These are phyloP conservation scores for Ibycter americanus DNA, from an alignment of 2,797 vertebrate species.

Conservation along the genomic window DNA sequence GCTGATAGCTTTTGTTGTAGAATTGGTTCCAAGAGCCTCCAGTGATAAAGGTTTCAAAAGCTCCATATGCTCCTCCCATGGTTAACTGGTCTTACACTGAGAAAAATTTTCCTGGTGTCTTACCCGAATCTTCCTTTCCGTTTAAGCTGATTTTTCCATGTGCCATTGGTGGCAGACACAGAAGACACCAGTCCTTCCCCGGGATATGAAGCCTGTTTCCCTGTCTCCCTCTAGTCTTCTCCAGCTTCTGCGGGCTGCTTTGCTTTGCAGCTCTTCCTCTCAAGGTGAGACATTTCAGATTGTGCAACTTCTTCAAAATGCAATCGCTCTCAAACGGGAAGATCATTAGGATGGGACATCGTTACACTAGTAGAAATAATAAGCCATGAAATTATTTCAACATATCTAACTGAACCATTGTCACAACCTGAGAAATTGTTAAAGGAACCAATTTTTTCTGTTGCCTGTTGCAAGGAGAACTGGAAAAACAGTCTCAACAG, in stretches of 20 bases:
- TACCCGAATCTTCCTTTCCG: neutral
- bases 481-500: neutral
- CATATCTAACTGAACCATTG: neutral
- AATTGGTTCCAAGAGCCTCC: neutral
- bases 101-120: neutral
- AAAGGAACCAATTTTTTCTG: neutral
- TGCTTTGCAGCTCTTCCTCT: neutral
- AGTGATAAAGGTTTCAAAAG: neutral
- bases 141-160: neutral
- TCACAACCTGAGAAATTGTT: neutral
- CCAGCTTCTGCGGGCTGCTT: neutral
- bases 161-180: neutral
- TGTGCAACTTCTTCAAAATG: neutral
- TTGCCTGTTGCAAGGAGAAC: neutral
- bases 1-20: neutral
- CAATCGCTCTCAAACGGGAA: neutral
- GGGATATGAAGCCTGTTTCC: accelerated
- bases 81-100: neutral
- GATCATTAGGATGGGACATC: neutral
- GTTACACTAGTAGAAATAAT: neutral
- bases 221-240: neutral
- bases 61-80: neutral
- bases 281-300: neutral
- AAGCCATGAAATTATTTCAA: neutral
- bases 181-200: neutral